A percentile compares a stretch with the other conserved stretches of the same genome.
Evolutionary conservation across 2,888 invertebrate genomes (phyloP).

Genomic region (Leuctra nigra): DNA sequence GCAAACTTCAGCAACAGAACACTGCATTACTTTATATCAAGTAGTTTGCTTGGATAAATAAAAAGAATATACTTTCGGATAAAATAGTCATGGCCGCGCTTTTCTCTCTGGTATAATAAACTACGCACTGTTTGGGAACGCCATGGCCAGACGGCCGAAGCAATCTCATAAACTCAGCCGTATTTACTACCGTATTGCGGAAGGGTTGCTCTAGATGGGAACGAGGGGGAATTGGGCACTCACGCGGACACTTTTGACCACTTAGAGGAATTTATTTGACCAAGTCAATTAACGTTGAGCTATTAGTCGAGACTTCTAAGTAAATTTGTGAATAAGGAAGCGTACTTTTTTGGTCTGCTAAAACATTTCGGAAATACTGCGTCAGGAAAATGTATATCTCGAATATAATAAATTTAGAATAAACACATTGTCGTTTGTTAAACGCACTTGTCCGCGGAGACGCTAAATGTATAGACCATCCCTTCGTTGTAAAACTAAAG

Average conservation of each 20-base stretch:
- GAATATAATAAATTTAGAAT: background rate
- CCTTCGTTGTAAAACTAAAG: background rate
- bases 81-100: background rate
- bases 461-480: background rate
- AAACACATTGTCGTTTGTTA: background rate
- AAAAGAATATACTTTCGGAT: too few relatives aligned
- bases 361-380: too few relatives aligned
- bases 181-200: too few relatives aligned
- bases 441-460: background rate
- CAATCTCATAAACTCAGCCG: too few relatives aligned
- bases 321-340: too few relatives aligned
- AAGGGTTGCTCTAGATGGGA: too few relatives aligned
- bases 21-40: background rate
- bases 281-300: constrained; percentile 2
- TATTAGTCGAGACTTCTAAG: too few relatives aligned
- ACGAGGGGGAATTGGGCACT: too few relatives aligned
- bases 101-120: too few relatives aligned
- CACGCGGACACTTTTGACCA: background rate
- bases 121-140: background rate
- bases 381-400: background rate
- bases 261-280: background rate
- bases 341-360: too few relatives aligned
- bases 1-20: background rate
- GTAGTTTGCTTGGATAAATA: background rate
- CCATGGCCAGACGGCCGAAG: too few relatives aligned